Evolutionary conservation across 2,888 invertebrate genomes (phyloP).

Genomic region (Mylabris sibirica): DNA sequence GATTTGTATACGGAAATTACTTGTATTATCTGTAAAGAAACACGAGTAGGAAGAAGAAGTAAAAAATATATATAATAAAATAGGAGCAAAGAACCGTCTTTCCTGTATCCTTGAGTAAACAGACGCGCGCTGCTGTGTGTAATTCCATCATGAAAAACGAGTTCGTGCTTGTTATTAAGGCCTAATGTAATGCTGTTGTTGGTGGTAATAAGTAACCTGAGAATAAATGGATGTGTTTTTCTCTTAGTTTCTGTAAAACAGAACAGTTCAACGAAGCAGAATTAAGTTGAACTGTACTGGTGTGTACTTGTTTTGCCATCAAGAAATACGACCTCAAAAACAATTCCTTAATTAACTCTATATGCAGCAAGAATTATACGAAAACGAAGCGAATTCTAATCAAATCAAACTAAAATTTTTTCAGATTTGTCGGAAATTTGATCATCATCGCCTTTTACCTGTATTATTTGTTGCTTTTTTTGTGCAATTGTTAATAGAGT

Average conservation of each 20-base stretch:
- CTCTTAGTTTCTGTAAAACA: constrained; percentile 32
- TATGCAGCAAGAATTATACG: not conserved
- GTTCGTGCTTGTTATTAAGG: constrained; percentile 39
- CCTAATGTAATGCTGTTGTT: constrained; percentile 39
- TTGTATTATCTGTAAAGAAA: not conserved
- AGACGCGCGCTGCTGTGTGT: constrained; percentile 34
- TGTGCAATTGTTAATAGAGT: not conserved
- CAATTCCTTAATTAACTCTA: constrained; percentile 28
- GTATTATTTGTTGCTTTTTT: not conserved
- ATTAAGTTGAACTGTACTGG: constrained; percentile 29
- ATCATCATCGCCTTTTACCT: not conserved
- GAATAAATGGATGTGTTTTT: constrained; percentile 46
- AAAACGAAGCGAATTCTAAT: not conserved
- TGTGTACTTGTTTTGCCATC: constrained; percentile 14
- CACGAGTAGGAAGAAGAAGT: constrained; percentile 2
- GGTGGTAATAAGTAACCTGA: constrained; percentile 44
- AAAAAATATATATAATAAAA: not conserved
- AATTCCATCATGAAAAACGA: constrained; percentile 43
- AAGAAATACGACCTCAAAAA: constrained; percentile 29
- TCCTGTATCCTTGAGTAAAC: constrained; percentile 19
- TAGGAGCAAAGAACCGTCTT: constrained; percentile 14
- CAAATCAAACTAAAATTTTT: too few species aligned
- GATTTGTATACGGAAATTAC: not conserved
- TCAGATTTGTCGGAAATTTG: not conserved
- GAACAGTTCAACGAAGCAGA: constrained; percentile 30